A percentile compares a stretch with the other conserved stretches of the same genome.
Evolutionary conservation across 2,888 invertebrate genomes (phyloP).

Genomic region (Pandemis cinnamomeana): DNA sequence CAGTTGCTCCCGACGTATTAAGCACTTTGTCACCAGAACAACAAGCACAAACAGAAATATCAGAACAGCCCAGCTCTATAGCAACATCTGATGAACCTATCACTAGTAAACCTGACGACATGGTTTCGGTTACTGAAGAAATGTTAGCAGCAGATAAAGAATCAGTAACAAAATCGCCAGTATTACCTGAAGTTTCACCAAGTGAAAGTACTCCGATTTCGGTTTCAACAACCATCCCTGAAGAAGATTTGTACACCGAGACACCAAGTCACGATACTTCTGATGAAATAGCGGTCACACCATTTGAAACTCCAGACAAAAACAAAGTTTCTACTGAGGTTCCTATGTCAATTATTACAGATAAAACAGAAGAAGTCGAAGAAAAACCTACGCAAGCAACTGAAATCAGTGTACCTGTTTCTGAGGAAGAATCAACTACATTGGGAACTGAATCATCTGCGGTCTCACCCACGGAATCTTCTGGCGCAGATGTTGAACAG

Average conservation of each 20-base stretch:
- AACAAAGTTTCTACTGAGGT: slow-evolving; percentile 13
- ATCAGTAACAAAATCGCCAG: slow-evolving; percentile 19
- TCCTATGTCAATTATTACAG: slow-evolving; percentile 37
- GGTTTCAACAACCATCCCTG: not conserved
- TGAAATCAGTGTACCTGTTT: not conserved
- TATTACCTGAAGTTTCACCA: slow-evolving; percentile 14
- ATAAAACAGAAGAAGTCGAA: slow-evolving; percentile 14
- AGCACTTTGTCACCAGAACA: slow-evolving; percentile 28
- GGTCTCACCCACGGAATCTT: not conserved
- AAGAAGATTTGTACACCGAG: slow-evolving; percentile 21
- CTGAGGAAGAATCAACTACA: slow-evolving; percentile 2
- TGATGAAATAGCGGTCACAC: slow-evolving; percentile 12
- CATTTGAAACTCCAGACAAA: slow-evolving; percentile 1
- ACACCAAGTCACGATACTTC: slow-evolving; percentile 23
- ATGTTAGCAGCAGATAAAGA: not conserved
- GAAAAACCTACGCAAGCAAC: slow-evolving; percentile 9
- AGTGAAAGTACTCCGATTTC: slow-evolving; percentile 6
- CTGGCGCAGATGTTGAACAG: not conserved
- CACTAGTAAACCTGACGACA: slow-evolving; percentile 29
- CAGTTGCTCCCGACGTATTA: slow-evolving; percentile 13
- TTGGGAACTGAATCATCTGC: slow-evolving; percentile 16
- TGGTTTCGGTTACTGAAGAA: slow-evolving; percentile 18
- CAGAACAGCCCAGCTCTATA: slow-evolving; percentile 19
- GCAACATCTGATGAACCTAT: slow-evolving; percentile 26
- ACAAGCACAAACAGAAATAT: slow-evolving; percentile 27